Percentiles rank a stretch among this genome's conserved stretches.
Conservation (phyloP, 2,888 invertebrate genomes). For the Glaucopsyche alexis region DNA sequence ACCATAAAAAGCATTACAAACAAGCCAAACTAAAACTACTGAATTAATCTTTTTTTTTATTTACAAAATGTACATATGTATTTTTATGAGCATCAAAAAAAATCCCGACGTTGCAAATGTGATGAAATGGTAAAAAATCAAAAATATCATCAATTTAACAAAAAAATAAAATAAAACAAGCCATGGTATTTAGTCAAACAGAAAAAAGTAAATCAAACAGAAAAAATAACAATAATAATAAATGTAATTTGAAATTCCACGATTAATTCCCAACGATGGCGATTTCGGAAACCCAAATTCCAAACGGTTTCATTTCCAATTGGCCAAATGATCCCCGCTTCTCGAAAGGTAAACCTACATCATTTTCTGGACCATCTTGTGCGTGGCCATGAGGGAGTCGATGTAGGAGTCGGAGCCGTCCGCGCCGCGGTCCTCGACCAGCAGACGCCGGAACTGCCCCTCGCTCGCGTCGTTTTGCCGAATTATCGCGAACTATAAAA, state of each 20-base stretch:
- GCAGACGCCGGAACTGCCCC: slow-evolving; percentile 90
- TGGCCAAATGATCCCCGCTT: background rate
- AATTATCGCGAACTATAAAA: slow-evolving; percentile 54
- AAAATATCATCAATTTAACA: too few relatives aligned
- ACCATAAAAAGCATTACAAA: background rate
- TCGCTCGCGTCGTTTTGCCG: slow-evolving; percentile 74
- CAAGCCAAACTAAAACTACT: background rate
- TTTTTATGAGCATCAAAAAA: background rate
- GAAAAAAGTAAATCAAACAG: too few relatives aligned
- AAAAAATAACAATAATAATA: background rate
- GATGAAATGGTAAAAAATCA: background rate
- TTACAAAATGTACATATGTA: slow-evolving; percentile 11
- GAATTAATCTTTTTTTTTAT: background rate
- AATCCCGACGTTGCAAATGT: background rate
- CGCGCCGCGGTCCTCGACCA: slow-evolving; percentile 93
- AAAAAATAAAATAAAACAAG: background rate
- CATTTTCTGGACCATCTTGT: slow-evolving; percentile 90
- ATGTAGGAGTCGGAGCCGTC: slow-evolving; percentile 93
- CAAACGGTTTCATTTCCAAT: background rate
- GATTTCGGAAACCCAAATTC: background rate
- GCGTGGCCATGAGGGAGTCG: slow-evolving; percentile 97
- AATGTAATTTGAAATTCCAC: background rate
- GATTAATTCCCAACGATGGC: background rate
- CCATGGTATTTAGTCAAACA: background rate
- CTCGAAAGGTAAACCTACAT: slow-evolving; percentile 48